phyloP scores from a whole-genome alignment of 2,888 invertebrate genomes.

The Glaucopsyche alexis region DNA sequence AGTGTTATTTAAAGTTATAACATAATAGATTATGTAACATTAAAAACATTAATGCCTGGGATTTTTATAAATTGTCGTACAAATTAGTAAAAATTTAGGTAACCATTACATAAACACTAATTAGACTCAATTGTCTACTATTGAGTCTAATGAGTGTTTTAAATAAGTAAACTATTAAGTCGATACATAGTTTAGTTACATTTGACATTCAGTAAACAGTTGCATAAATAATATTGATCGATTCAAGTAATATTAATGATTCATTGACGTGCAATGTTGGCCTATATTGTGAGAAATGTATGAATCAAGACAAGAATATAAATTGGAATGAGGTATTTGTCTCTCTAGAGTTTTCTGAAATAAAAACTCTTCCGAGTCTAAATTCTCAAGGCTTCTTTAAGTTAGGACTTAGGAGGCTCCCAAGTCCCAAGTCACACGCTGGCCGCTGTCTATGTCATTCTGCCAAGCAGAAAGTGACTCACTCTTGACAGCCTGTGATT shows the following conservation, averaged over 20 bases:
- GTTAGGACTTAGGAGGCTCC: too few species aligned
- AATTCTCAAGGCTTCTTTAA: too few species aligned
- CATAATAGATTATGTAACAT: background rate
- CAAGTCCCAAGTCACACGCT: too few species aligned
- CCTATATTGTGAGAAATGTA: conserved; percentile 29
- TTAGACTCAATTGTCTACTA: conserved; percentile 8
- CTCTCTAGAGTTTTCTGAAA: background rate
- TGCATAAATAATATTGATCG: conserved; percentile 29
- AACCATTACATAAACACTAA: conserved; percentile 3
- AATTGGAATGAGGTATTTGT: background rate
- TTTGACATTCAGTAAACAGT: conserved; percentile 26
- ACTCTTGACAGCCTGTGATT: too few species aligned
- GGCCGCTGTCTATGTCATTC: too few species aligned
- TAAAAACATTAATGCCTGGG: conserved; percentile 2
- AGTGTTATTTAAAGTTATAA: background rate
- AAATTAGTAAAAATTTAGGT: background rate
- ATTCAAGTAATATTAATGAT: conserved; percentile 27
- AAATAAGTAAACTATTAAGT: too few species aligned
- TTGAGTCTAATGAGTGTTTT: too few species aligned
- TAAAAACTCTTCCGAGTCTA: background rate
- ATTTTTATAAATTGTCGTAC: background rate
- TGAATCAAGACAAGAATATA: background rate
- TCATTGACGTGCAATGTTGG: conserved; percentile 25
- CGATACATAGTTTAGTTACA: conserved; percentile 12
- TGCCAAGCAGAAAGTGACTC: too few species aligned